Percentiles rank a stretch among this genome's conserved stretches.
Evolutionary conservation across 2,113 vertebrate genomes (phyloP).

Genomic region (Balaenoptera acutorostrata): DNA sequence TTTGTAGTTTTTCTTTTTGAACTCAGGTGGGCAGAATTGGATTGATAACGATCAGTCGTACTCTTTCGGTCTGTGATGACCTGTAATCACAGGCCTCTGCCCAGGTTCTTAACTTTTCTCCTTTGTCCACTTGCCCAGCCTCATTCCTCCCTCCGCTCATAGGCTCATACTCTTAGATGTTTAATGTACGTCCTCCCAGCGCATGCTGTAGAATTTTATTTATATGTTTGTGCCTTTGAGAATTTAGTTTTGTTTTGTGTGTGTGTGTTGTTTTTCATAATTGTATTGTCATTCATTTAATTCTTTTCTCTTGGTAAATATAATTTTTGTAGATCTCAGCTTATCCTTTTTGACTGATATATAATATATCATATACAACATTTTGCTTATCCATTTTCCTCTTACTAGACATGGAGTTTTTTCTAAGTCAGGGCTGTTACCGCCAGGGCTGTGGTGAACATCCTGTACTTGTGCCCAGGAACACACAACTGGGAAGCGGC

Average conservation of each 20-base stretch:
- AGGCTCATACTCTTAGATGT: neutral
- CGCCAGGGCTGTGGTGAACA: neutral
- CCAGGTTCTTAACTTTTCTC: neutral
- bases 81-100: neutral
- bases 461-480: neutral
- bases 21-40: neutral
- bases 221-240: neutral
- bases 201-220: neutral
- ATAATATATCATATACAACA: neutral
- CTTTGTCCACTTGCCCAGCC: neutral
- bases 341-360: neutral
- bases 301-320: neutral
- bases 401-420: neutral
- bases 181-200: neutral
- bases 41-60: neutral
- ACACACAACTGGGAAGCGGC: neutral
- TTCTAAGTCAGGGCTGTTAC: neutral
- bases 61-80: neutral
- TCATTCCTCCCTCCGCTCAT: neutral
- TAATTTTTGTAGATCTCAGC: neutral
- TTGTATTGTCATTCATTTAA: neutral
- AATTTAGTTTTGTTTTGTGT: neutral
- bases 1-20: neutral
- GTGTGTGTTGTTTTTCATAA: neutral
- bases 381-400: neutral